Percentiles rank a stretch among this genome's conserved stretches.
Evolutionary conservation across 2,113 vertebrate species (phyloP).

Genomic region (Brevimyrus niger): DNA sequence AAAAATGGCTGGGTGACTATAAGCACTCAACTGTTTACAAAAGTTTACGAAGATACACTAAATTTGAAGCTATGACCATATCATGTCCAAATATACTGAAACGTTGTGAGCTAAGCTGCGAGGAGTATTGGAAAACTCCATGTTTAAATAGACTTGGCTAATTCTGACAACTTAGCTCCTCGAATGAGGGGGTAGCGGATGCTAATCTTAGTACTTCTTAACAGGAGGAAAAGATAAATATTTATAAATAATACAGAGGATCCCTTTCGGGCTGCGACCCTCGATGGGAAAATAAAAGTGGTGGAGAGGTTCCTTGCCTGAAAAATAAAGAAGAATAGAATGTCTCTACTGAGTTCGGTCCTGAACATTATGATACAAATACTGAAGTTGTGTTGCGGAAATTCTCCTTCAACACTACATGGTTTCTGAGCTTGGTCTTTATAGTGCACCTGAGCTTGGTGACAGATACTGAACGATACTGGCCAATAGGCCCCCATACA

Average conservation of each 20-base stretch:
- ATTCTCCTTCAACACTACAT: slow-evolving; percentile 9
- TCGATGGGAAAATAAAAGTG: slow-evolving; percentile 26
- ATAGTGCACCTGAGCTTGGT: neutral
- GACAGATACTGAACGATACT: neutral
- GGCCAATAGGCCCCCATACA: neutral
- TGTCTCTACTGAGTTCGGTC: slow-evolving; percentile 42
- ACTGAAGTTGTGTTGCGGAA: neutral
- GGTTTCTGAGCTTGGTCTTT: neutral
- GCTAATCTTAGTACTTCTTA: slow-evolving; percentile 60
- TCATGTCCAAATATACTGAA: neutral
- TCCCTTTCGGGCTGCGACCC: slow-evolving; percentile 48
- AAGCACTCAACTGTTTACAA: neutral
- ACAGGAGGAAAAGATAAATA: slow-evolving; percentile 55
- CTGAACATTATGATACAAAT: slow-evolving; percentile 37
- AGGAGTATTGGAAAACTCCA: neutral
- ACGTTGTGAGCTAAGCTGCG: neutral
- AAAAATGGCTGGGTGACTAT: neutral
- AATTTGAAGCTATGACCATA: neutral
- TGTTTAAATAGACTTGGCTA: slow-evolving; percentile 28
- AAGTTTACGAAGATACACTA: neutral
- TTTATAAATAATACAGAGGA: slow-evolving; percentile 61
- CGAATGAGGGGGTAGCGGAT: slow-evolving; percentile 40
- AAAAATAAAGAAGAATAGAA: slow-evolving; percentile 17
- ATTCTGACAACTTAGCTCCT: slow-evolving; percentile 31
- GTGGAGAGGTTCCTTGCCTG: neutral